These are phyloP conservation scores for Psophia crepitans DNA, from an alignment of 2,113 vertebrate genomes.

Conservation along the genomic window DNA sequence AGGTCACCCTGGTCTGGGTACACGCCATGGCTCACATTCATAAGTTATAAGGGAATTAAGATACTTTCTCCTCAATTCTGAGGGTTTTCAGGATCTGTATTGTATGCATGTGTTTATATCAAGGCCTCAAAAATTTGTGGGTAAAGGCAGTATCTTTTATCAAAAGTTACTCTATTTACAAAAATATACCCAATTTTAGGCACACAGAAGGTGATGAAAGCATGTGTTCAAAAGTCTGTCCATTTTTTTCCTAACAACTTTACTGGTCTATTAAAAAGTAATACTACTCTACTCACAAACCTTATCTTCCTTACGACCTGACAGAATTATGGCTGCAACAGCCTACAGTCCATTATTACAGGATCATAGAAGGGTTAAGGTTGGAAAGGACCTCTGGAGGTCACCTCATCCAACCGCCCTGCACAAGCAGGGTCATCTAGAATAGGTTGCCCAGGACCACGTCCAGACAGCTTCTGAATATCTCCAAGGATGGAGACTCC, in stretches of 20 bases:
- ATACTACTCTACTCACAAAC: not conserved
- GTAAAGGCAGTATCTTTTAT: not conserved
- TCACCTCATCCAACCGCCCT: not conserved
- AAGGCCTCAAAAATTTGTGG: not conserved
- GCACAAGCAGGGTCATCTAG: not conserved
- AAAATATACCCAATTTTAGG: not conserved
- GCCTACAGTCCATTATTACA: not conserved
- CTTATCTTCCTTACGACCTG: not conserved
- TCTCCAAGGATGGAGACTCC: not conserved
- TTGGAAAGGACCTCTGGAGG: not conserved
- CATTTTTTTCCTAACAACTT: not conserved
- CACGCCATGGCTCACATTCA: not conserved
- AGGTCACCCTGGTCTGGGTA: not conserved
- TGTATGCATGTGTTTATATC: not conserved
- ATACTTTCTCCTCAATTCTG: not conserved
- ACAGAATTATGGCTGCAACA: not conserved
- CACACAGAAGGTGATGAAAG: not conserved
- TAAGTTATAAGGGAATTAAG: not conserved
- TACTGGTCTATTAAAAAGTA: not conserved
- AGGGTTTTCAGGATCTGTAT: not conserved
- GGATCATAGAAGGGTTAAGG: not conserved
- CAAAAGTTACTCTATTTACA: not conserved
- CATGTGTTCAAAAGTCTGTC: not conserved
- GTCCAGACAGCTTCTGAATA: not conserved
- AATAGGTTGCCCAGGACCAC: not conserved